A percentile compares a stretch with the other conserved stretches of the same genome.
phyloP scores from a whole-genome alignment of 2,113 vertebrate genomes.

The Lagenorhynchus albirostris region DNA sequence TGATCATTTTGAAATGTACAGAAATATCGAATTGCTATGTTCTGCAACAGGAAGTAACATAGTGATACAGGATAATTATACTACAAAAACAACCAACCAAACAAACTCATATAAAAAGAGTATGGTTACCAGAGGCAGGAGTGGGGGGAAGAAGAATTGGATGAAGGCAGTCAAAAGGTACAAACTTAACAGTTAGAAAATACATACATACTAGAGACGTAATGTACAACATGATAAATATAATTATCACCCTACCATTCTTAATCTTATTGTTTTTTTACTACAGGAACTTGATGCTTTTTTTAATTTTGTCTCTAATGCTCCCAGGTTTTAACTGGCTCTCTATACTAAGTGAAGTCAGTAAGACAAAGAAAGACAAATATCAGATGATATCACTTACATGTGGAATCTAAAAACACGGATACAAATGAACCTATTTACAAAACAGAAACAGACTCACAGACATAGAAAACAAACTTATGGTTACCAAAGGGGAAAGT shows the following conservation, averaged over 20 bases:
- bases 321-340: slow-evolving; percentile 8
- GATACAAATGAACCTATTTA: not conserved
- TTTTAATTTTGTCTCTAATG: slow-evolving; percentile 9
- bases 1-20: not conserved
- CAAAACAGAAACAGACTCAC: not conserved
- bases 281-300: slow-evolving; percentile 12
- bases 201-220: not conserved
- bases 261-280: not conserved
- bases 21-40: not conserved
- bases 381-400: not conserved
- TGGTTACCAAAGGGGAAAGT: not conserved
- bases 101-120: not conserved
- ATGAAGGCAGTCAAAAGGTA: not conserved
- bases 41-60: not conserved
- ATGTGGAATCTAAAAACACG: not conserved
- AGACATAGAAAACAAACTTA: not conserved
- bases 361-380: not conserved
- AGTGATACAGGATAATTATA: not conserved
- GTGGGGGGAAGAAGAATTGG: not conserved
- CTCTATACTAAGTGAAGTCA: not conserved
- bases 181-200: not conserved
- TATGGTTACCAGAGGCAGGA: not conserved
- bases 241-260: not conserved
- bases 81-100: not conserved
- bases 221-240: not conserved